A percentile compares a stretch with the other conserved stretches of the same genome.
phyloP scores from a whole-genome alignment of 1,140 invertebrate species.

The Cherax quadricarinatus region DNA sequence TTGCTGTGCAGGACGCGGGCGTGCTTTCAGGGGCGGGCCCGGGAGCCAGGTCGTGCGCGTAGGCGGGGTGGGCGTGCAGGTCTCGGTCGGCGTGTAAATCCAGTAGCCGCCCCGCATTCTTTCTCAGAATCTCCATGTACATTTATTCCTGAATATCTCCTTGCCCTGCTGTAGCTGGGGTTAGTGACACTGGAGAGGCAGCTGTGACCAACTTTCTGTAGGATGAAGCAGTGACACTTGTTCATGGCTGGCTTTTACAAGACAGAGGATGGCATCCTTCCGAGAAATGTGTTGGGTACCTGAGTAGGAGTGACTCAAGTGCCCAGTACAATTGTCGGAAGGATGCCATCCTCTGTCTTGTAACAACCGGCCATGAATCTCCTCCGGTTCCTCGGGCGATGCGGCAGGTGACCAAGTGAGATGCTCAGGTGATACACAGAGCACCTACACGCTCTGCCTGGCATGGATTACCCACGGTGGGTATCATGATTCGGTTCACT shows the following conservation, averaged over 20 bases:
- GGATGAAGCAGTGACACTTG: too few species aligned
- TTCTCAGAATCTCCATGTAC: conserved; percentile 14
- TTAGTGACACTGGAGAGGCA: not conserved
- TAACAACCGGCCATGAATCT: too few species aligned
- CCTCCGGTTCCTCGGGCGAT: not conserved
- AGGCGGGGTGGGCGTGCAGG: conserved; percentile 46
- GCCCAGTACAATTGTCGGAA: not conserved
- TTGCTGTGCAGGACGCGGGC: not conserved
- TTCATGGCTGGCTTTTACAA: too few species aligned
- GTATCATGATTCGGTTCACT: too few species aligned
- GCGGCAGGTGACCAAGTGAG: not conserved
- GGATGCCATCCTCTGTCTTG: too few species aligned
- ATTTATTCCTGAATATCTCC: not conserved
- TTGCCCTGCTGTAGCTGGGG: not conserved
- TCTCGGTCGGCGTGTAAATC: not conserved
- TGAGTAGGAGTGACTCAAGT: too few species aligned
- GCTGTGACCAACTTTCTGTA: not conserved
- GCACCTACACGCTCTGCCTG: not conserved
- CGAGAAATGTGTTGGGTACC: too few species aligned
- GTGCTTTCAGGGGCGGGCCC: conserved; percentile 34
- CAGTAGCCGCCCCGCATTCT: conserved; percentile 47
- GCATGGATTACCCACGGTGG: too few species aligned
- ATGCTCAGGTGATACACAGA: not conserved
- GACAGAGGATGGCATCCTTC: too few species aligned
- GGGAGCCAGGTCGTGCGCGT: conserved; percentile 48